Conservation (phyloP, 2,797 vertebrate genomes). For the Cryptoprocta ferox region DNA sequence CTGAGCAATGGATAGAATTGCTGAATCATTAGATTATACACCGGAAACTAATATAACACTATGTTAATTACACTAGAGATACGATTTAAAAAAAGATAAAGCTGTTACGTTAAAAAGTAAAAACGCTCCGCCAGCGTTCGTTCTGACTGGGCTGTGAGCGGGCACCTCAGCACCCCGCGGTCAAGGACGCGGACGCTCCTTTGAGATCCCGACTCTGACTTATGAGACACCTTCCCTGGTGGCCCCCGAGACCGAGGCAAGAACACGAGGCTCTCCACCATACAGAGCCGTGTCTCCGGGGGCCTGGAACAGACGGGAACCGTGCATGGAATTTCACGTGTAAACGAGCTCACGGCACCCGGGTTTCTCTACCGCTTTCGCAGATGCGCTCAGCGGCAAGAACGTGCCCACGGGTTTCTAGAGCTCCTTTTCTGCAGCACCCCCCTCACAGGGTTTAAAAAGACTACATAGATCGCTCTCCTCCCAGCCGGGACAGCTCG, state of each 20-base stretch:
- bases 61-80: background rate
- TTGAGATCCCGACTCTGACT: background rate
- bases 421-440: background rate
- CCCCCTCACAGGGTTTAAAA: background rate
- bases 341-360: background rate
- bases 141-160: background rate
- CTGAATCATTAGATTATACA: background rate
- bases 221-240: background rate
- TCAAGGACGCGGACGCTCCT: background rate
- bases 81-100: background rate
- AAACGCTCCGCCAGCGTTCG: background rate
- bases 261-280: background rate
- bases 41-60: background rate
- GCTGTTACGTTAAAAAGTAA: background rate
- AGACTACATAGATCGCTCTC: background rate
- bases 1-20: background rate
- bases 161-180: background rate
- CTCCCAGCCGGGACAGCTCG: no score
- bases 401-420: fast-evolving
- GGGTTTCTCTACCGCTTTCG: background rate
- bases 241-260: background rate
- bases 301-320: background rate
- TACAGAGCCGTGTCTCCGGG: background rate
- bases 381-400: background rate
- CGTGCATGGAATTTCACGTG: background rate